phyloP scores from a whole-genome alignment of 1,140 invertebrate genomes.

The Frieseomelitta varia region DNA sequence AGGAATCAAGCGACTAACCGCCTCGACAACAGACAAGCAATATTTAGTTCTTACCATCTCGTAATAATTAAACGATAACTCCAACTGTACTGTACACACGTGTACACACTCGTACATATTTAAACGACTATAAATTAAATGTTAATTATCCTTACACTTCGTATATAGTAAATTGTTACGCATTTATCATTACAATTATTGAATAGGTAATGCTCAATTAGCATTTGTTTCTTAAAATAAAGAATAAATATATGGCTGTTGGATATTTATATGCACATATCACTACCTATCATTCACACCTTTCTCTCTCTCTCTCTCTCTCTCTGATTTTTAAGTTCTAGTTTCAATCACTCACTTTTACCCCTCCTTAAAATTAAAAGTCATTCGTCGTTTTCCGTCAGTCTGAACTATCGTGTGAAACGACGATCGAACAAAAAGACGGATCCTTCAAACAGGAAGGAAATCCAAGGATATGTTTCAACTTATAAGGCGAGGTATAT shows the following conservation, averaged over 20 bases:
- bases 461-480: conserved; percentile 52
- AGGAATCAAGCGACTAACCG: conserved; percentile 70
- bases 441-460: conserved; percentile 37
- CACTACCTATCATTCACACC: conserved; percentile 55
- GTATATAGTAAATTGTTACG: conserved; percentile 82
- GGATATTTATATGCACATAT: conserved; percentile 79
- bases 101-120: conserved; percentile 79
- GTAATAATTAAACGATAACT: conserved; percentile 77
- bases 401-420: conserved; percentile 3
- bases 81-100: conserved; percentile 77
- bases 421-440: conserved; percentile 23
- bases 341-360: not conserved
- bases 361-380: conserved; percentile 10
- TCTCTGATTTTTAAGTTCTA: not conserved
- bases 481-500: conserved; percentile 46
- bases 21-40: conserved; percentile 79
- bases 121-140: conserved; percentile 82
- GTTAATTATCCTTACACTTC: conserved; percentile 82
- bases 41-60: conserved; percentile 80
- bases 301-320: not conserved
- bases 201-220: conserved; percentile 83
- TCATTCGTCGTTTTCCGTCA: not conserved
- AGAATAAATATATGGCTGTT: conserved; percentile 83
- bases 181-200: conserved; percentile 83
- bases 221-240: conserved; percentile 83